A percentile compares a stretch with the other conserved stretches of the same genome.
Conservation (phyloP, 2,797 vertebrate species). For the Notamacropus eugenii region DNA sequence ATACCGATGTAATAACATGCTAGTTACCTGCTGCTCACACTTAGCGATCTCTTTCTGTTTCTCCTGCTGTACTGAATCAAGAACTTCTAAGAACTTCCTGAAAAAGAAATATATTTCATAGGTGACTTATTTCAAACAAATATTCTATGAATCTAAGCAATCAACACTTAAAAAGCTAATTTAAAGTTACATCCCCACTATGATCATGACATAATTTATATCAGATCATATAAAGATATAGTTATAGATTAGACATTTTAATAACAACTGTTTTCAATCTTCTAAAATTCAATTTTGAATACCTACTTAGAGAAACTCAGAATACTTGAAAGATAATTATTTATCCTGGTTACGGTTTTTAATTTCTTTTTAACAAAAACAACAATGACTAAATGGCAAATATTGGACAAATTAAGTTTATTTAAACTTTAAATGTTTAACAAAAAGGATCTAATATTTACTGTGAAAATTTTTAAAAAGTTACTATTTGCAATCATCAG, state of each 20-base stretch:
- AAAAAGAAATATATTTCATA: constrained; percentile 66
- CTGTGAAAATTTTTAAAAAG: constrained; percentile 42
- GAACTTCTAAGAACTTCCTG: constrained; percentile 91
- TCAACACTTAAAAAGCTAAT: neutral
- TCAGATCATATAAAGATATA: neutral
- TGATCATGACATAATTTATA: neutral
- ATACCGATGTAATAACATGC: neutral
- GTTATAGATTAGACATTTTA: neutral
- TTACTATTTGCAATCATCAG: neutral
- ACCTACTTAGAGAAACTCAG: neutral
- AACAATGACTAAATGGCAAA: constrained; percentile 14
- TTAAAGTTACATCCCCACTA: neutral
- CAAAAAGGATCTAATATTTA: constrained; percentile 38
- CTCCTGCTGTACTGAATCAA: constrained; percentile 88
- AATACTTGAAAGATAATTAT: neutral
- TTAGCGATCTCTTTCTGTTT: constrained; percentile 88
- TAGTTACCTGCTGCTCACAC: constrained; percentile 90
- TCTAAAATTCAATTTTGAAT: neutral
- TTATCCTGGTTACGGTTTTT: neutral
- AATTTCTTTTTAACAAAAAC: neutral
- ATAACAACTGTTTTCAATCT: neutral
- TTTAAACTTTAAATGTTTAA: constrained; percentile 30
- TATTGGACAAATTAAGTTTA: constrained; percentile 27
- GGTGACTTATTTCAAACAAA: neutral
- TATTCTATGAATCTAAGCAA: neutral